These are phyloP conservation scores for Zaprionus davidi DNA, from an alignment of 1,140 invertebrate species.

Conservation along the genomic window DNA sequence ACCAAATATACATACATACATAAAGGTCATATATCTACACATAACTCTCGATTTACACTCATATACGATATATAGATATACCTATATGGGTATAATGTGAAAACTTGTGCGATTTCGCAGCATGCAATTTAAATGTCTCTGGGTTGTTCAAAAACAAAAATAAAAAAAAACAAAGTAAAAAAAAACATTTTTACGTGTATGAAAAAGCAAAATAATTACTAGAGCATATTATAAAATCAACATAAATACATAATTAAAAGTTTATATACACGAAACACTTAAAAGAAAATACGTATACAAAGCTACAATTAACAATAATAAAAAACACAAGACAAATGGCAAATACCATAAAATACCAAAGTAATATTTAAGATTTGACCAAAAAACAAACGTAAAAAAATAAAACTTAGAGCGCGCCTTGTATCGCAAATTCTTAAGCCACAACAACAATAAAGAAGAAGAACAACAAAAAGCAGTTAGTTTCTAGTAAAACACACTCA, in stretches of 20 bases:
- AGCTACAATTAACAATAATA: constrained; percentile 56
- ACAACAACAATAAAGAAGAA: background rate
- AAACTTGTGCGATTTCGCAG: constrained; percentile 32
- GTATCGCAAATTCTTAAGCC: constrained; percentile 54
- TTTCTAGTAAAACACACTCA: background rate
- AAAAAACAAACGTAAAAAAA: constrained; percentile 31
- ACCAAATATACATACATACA: constrained; percentile 19
- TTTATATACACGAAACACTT: constrained; percentile 17
- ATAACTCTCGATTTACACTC: constrained; percentile 32
- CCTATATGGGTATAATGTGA: constrained; percentile 18
- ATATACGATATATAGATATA: constrained; percentile 2
- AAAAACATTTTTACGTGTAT: constrained; percentile 63
- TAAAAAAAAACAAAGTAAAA: constrained; percentile 19
- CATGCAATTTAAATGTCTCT: constrained; percentile 52
- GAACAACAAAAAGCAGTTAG: background rate
- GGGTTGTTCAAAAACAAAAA: constrained; percentile 43
- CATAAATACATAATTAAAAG: constrained; percentile 17
- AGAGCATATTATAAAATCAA: constrained; percentile 44
- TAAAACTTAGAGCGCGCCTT: constrained; percentile 56
- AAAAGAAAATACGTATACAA: constrained; percentile 52
- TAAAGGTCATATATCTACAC: constrained; percentile 20
- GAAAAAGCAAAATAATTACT: constrained; percentile 39
- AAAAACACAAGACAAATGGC: constrained; percentile 19
- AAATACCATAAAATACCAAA: constrained; percentile 40
- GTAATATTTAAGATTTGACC: constrained; percentile 72